Evolutionary conservation across 2,797 vertebrate genomes (phyloP).

Genomic region (Antennarius maculatus): DNA sequence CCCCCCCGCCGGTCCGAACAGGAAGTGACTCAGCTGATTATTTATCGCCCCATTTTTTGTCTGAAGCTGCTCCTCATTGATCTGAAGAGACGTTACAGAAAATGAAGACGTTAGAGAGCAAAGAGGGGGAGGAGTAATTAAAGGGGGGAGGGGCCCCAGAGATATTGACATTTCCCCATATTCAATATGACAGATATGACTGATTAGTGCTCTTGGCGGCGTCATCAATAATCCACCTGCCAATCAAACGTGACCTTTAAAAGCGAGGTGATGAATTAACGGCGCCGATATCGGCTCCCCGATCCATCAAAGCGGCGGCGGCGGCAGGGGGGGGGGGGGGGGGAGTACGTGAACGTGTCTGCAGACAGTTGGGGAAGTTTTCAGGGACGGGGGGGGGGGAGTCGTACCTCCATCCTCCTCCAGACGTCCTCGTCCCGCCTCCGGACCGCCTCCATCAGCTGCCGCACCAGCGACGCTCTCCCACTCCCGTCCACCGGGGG

Average conservation of each 20-base stretch:
- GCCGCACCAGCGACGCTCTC: constrained; percentile 80
- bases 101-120: constrained; percentile 20
- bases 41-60: background rate
- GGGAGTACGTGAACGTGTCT: background rate
- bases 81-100: constrained; percentile 8
- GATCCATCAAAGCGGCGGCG: constrained; percentile 54
- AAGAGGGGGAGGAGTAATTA: constrained; percentile 48
- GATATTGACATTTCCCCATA: constrained; percentile 73
- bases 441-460: constrained; percentile 90
- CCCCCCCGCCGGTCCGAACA: constrained; percentile 23
- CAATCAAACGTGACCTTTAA: constrained; percentile 75
- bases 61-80: constrained; percentile 19
- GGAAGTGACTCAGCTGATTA: constrained; percentile 16
- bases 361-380: background rate
- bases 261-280: constrained; percentile 67
- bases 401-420: constrained; percentile 92
- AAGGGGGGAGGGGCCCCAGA: constrained; percentile 49
- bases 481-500: constrained; percentile 37
- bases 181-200: constrained; percentile 76
- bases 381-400: too few relatives aligned
- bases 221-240: constrained; percentile 75
- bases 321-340: background rate
- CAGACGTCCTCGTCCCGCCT: constrained; percentile 92
- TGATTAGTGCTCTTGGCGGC: constrained; percentile 68
- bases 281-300: constrained; percentile 33